phyloP scores from a whole-genome alignment of 2,113 vertebrate genomes.

The Uria lomvia region DNA sequence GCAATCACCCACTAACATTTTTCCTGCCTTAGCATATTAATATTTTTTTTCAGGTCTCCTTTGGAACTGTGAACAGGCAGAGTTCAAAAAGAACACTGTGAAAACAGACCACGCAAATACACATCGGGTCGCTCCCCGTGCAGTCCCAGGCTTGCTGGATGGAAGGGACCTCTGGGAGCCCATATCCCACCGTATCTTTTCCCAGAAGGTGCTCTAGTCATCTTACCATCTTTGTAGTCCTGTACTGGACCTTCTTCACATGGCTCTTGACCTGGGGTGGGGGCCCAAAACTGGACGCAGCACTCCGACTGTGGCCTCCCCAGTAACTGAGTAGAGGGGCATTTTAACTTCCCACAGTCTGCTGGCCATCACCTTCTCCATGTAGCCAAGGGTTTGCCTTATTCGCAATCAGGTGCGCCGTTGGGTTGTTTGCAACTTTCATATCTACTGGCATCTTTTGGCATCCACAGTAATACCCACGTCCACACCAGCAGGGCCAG shows the following conservation, averaged over 20 bases:
- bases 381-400: neutral
- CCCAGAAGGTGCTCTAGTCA: neutral
- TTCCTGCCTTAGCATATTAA: neutral
- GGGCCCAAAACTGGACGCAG: neutral
- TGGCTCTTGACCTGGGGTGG: neutral
- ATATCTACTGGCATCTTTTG: neutral
- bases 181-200: neutral
- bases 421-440: neutral
- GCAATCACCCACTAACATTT: neutral
- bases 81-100: neutral
- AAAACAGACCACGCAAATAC: neutral
- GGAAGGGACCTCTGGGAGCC: neutral
- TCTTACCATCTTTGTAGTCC: neutral
- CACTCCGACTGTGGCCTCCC: neutral
- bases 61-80: neutral
- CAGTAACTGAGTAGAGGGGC: neutral
- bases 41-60: neutral
- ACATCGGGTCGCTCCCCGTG: neutral
- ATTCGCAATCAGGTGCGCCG: neutral
- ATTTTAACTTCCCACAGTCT: neutral
- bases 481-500: neutral
- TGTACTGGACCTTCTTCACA: neutral
- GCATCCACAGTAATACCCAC: accelerated
- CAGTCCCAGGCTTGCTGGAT: neutral
- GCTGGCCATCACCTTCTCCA: neutral